Percentiles rank a stretch among this genome's conserved stretches.
phyloP scores from a whole-genome alignment of 2,888 invertebrate genomes.

The Ophion costatus region DNA sequence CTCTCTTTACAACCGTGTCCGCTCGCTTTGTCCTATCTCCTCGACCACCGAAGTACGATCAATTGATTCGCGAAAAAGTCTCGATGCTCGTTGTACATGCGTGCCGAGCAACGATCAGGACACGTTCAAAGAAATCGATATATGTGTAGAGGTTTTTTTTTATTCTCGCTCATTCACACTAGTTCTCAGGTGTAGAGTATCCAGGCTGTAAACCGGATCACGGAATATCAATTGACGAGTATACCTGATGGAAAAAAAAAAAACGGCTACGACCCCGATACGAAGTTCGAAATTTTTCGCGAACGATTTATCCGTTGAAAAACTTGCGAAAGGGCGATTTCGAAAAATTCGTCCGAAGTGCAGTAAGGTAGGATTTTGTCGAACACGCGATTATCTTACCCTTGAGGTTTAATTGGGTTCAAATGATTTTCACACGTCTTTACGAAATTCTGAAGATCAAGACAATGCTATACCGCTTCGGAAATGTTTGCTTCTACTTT shows the following conservation, averaged over 20 bases:
- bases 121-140: slow-evolving; percentile 24
- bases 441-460: too few relatives aligned
- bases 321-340: neutral
- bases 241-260: neutral
- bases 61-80: slow-evolving; percentile 56
- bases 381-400: neutral
- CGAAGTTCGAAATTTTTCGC: neutral
- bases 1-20: neutral
- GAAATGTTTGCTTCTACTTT: too few relatives aligned
- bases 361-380: neutral
- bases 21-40: neutral
- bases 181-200: neutral
- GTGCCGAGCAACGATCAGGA: slow-evolving; percentile 25
- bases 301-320: neutral
- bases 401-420: neutral
- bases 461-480: too few relatives aligned
- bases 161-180: slow-evolving; percentile 9
- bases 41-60: slow-evolving; percentile 46
- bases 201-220: slow-evolving; percentile 8
- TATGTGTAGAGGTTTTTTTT: slow-evolving; percentile 12
- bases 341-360: neutral
- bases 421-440: too few relatives aligned
- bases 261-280: neutral
- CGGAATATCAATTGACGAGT: slow-evolving; percentile 4
- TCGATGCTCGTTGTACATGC: slow-evolving; percentile 13